Evolutionary conservation across 2,888 invertebrate genomes (phyloP), one percentile per base, ranked within the genome.

Genomic region (Stenoptilia bipunctidactyla): DNA sequence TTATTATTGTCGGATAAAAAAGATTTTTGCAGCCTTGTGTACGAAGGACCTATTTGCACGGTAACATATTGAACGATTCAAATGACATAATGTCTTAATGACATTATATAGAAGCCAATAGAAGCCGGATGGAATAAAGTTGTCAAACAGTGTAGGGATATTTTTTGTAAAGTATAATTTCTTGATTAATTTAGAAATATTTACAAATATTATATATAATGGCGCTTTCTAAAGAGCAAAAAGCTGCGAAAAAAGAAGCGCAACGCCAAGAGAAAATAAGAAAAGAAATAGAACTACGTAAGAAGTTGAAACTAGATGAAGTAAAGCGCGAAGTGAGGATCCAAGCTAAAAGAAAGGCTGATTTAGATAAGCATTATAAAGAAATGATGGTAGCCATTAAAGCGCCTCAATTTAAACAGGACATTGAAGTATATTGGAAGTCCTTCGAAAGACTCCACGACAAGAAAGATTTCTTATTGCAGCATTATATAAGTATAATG

Each of bases 371-470:
- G 30, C 9, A 30, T 2, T 30, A 3, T 9, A 9, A 12, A 30
- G 9, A 9, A 30, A 30, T 30, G 30, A 30, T 30, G 30, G 9
- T 10, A 30, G 3, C 4, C 4, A 36, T 37, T 35, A 36, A 37
- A 40, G 40, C 34, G 37, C 40, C 25, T 14, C n/a, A 13, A 15
- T 33, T 36, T 8, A 37, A 15, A 36, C 36, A 36, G 30, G 30
- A 30, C 10, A 30, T 30, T 4, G n/a, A 30, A n/a, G 10, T 30
- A 9, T 8, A 3, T 4, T 3, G 3, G 30, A 30, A 30, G 10
- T 3, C 9, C 4, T 30, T 30, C 10, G 12, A 30, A n/a, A 30
- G 12, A 30, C 2, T 12, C 12, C 10, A 3, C 30, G 30, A 30
- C 30, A 30, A 30, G 12, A 30, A 30, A 30, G 30, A 30, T 12